Conservation (phyloP, 64 coral and sea anemone genomes). For the Dendrophyllia cribrosa region DNA sequence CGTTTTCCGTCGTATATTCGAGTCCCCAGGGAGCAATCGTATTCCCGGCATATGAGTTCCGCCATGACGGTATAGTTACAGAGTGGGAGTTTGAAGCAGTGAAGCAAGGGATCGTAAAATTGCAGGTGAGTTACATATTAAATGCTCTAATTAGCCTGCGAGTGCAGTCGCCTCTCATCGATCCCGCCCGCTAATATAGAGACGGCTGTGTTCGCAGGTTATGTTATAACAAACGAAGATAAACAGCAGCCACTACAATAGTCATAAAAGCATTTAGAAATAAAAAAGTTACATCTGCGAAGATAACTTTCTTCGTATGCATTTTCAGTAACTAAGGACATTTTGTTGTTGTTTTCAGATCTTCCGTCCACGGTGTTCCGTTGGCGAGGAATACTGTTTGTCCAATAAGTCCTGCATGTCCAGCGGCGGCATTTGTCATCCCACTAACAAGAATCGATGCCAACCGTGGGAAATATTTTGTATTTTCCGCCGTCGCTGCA, state of each 20-base stretch:
- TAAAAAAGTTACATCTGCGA: no score
- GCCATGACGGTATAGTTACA: slow-evolving; percentile 65
- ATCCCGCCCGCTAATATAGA: background rate
- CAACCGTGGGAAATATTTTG: slow-evolving; percentile 64
- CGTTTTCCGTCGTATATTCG: background rate
- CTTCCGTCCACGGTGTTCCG: slow-evolving; percentile 59
- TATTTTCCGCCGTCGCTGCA: slow-evolving; percentile 66
- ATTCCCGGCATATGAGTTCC: slow-evolving; percentile 74
- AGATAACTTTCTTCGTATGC: no score
- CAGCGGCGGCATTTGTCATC: slow-evolving; percentile 11
- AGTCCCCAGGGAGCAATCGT: slow-evolving; percentile 54
- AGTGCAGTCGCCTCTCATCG: background rate
- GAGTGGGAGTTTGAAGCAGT: slow-evolving; percentile 92
- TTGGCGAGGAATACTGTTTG: slow-evolving; percentile 69
- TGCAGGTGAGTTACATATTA: slow-evolving; percentile 34
- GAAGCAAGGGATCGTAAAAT: slow-evolving; percentile 60
- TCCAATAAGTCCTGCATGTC: slow-evolving; percentile 71
- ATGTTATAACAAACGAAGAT: no score
- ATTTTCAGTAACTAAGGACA: no score
- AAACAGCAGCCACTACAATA: no score
- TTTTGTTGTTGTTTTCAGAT: slow-evolving; percentile 51
- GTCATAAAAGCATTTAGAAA: no score
- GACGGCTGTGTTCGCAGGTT: no score
- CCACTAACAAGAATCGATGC: slow-evolving; percentile 46
- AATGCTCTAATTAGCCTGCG: background rate